Evolutionary conservation across 2,797 vertebrate genomes (phyloP).

Genomic region (Gadopsis bispinosus): DNA sequence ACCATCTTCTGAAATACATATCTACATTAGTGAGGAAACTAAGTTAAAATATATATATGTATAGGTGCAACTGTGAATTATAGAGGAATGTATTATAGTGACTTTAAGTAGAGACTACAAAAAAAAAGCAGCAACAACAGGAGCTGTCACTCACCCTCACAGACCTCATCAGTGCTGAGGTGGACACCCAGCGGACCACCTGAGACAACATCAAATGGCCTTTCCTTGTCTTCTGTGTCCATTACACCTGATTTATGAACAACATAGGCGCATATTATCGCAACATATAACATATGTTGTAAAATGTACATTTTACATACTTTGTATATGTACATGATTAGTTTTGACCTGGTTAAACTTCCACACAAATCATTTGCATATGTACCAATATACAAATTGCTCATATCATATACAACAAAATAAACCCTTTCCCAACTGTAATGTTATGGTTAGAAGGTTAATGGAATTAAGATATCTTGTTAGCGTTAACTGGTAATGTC

Average conservation of each 20-base stretch:
- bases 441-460: too few relatives aligned
- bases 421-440: too few relatives aligned
- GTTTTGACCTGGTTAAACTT: too few relatives aligned
- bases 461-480: too few relatives aligned
- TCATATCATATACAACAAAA: too few relatives aligned
- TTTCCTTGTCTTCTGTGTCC: conserved; percentile 46
- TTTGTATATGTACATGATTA: too few relatives aligned
- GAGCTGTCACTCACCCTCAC: conserved; percentile 59
- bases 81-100: neutral
- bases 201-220: neutral
- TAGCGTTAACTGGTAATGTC: too few relatives aligned
- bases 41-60: too few relatives aligned
- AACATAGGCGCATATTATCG: neutral
- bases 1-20: conserved; percentile 57
- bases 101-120: neutral
- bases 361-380: too few relatives aligned
- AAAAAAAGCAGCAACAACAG: neutral
- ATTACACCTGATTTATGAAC: conserved; percentile 44
- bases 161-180: conserved; percentile 50
- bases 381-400: too few relatives aligned
- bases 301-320: too few relatives aligned
- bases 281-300: too few relatives aligned
- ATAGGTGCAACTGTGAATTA: neutral
- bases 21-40: neutral
- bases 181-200: neutral